These are phyloP conservation scores for Trichogramma evanescens DNA, from an alignment of 2,888 invertebrate species.

Conservation along the genomic window DNA sequence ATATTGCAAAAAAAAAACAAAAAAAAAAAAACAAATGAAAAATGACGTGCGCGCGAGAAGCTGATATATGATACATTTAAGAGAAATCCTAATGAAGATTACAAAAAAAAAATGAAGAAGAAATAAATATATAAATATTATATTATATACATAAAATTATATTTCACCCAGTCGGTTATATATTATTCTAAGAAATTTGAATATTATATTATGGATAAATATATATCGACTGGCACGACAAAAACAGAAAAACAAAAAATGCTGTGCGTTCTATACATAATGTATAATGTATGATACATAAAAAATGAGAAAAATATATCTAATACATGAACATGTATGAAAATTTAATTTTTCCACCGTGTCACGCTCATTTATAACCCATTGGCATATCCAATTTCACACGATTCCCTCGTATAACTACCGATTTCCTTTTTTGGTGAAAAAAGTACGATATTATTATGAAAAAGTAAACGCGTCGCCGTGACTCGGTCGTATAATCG, in stretches of 20 bases:
- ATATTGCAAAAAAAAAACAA: constrained; percentile 2
- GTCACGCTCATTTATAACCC: background rate
- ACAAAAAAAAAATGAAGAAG: constrained; percentile 11
- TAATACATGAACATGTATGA: constrained; percentile 28
- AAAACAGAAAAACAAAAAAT: constrained; percentile 17
- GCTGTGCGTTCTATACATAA: constrained; percentile 35
- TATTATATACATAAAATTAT: constrained; percentile 12
- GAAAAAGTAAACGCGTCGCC: too few relatives aligned
- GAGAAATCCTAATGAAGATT: background rate
- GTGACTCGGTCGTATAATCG: too few relatives aligned
- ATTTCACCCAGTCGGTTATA: constrained; percentile 15
- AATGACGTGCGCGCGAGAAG: background rate
- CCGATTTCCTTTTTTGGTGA: too few relatives aligned
- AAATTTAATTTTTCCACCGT: constrained; percentile 23
- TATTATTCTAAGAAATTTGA: too few relatives aligned
- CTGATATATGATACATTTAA: background rate
- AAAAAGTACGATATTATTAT: too few relatives aligned
- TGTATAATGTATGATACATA: constrained; percentile 22
- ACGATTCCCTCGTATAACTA: too few relatives aligned
- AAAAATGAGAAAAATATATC: constrained; percentile 19
- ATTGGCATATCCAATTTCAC: too few relatives aligned
- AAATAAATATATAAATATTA: constrained; percentile 13
- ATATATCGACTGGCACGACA: background rate
- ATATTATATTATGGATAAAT: background rate
- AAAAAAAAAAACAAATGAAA: background rate